These are phyloP conservation scores for Numenius phaeopus DNA, from an alignment of 2,797 vertebrate species.

Conservation along the genomic window DNA sequence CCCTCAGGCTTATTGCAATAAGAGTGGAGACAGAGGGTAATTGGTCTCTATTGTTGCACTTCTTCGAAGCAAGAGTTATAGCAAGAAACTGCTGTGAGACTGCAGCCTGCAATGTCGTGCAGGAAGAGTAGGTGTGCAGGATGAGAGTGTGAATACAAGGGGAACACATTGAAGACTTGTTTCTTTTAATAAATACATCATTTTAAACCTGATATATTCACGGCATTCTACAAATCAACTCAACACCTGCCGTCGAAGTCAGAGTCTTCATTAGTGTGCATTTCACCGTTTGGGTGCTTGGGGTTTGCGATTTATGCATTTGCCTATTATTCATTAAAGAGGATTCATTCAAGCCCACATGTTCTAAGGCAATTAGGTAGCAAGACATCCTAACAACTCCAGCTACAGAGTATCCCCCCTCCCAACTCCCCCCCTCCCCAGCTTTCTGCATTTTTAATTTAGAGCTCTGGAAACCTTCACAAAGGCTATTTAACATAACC, in stretches of 20 bases:
- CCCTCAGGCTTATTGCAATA: background rate
- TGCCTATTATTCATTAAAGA: constrained; percentile 41
- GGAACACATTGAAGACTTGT: background rate
- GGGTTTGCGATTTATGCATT: constrained; percentile 5
- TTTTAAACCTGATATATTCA: background rate
- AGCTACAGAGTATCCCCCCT: background rate
- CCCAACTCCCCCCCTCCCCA: background rate
- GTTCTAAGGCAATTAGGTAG: constrained; percentile 55
- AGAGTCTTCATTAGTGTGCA: constrained; percentile 19
- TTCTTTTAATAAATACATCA: constrained; percentile 21
- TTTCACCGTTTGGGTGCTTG: background rate
- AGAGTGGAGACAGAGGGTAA: background rate
- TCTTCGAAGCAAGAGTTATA: background rate
- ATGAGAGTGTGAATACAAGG: background rate
- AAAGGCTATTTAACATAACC: constrained; percentile 45
- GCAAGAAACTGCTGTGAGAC: background rate
- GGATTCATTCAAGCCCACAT: background rate
- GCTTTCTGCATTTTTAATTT: constrained; percentile 44
- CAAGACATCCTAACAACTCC: constrained; percentile 27
- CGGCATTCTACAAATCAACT: background rate
- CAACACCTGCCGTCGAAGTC: background rate
- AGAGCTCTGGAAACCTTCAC: constrained; percentile 45
- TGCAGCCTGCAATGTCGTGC: background rate
- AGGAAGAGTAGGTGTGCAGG: background rate
- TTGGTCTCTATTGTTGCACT: constrained; percentile 4